Conservation (phyloP, 2,888 invertebrate genomes). For the Melanargia galathea region DNA sequence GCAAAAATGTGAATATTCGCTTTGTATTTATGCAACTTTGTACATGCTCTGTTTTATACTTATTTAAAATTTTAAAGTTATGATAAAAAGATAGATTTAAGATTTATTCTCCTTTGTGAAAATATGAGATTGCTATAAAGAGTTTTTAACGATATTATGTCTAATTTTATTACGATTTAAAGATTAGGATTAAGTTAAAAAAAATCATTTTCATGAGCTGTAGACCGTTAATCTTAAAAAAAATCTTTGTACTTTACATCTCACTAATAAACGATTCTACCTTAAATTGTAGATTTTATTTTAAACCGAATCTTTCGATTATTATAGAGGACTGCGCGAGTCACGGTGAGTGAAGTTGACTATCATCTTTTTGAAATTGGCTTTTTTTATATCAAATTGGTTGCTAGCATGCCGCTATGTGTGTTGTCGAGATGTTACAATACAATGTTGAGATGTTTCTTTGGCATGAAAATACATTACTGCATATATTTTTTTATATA, state of each 20-base stretch:
- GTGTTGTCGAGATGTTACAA: slow-evolving; percentile 17
- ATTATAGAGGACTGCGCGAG: slow-evolving; percentile 35
- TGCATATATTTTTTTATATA: background rate
- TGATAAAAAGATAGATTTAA: slow-evolving; percentile 28
- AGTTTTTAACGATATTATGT: slow-evolving; percentile 33
- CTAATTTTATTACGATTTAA: slow-evolving; percentile 19
- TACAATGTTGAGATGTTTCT: background rate
- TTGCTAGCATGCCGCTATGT: slow-evolving; percentile 43
- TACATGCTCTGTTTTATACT: slow-evolving; percentile 39
- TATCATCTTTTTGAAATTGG: slow-evolving; percentile 17
- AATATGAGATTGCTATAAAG: slow-evolving; percentile 31
- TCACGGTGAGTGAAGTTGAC: slow-evolving; percentile 44
- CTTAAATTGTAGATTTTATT: slow-evolving; percentile 42
- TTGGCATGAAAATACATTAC: background rate
- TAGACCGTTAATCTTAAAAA: slow-evolving; percentile 28
- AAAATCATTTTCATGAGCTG: slow-evolving; percentile 26
- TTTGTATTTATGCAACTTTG: slow-evolving; percentile 60
- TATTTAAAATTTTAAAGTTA: slow-evolving; percentile 32
- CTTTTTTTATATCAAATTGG: slow-evolving; percentile 38
- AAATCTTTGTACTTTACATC: slow-evolving; percentile 62
- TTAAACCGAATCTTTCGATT: slow-evolving; percentile 34
- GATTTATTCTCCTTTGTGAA: slow-evolving; percentile 33
- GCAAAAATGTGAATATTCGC: slow-evolving; percentile 51
- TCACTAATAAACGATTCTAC: slow-evolving; percentile 65
- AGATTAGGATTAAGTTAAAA: slow-evolving; percentile 28